phyloP scores from a whole-genome alignment of 2,888 invertebrate genomes.

The Euplagia quadripunctaria region DNA sequence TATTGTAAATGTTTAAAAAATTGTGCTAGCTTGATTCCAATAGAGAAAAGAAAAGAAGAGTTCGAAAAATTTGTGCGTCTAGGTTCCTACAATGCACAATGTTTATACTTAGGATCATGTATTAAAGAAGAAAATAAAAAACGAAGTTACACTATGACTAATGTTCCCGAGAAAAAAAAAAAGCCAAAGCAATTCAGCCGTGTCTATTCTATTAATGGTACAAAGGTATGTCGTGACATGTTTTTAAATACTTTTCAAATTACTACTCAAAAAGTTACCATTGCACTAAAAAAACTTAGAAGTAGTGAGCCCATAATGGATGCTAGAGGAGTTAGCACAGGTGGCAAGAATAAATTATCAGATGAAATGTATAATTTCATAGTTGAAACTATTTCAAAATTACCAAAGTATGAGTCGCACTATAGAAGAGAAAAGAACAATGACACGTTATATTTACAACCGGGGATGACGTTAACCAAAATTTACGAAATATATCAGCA shows the following conservation, averaged over 20 bases:
- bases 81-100: slow-evolving; percentile 35
- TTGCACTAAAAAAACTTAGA: slow-evolving; percentile 27
- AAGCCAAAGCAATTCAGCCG: slow-evolving; percentile 30
- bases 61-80: slow-evolving; percentile 38
- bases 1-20: slow-evolving; percentile 36
- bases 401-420: slow-evolving; percentile 36
- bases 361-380: slow-evolving; percentile 25
- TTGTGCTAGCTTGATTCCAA: slow-evolving; percentile 33
- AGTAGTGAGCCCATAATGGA: slow-evolving; percentile 24
- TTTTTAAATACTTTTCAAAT: slow-evolving; percentile 34
- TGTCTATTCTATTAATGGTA: slow-evolving; percentile 25
- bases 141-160: slow-evolving; percentile 32
- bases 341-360: slow-evolving; percentile 30
- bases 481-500: slow-evolving; percentile 29
- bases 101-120: slow-evolving; percentile 30
- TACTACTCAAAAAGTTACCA: too few relatives aligned
- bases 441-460: slow-evolving; percentile 29
- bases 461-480: slow-evolving; percentile 29
- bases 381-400: slow-evolving; percentile 29
- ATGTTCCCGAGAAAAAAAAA: slow-evolving; percentile 26
- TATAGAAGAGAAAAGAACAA: slow-evolving; percentile 29
- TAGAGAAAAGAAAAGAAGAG: slow-evolving; percentile 35
- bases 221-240: slow-evolving; percentile 34
- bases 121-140: slow-evolving; percentile 35
- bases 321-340: slow-evolving; percentile 28